These are phyloP conservation scores for Lacerta bilineata DNA, from an alignment of 2,797 vertebrate genomes.

Conservation along the genomic window DNA sequence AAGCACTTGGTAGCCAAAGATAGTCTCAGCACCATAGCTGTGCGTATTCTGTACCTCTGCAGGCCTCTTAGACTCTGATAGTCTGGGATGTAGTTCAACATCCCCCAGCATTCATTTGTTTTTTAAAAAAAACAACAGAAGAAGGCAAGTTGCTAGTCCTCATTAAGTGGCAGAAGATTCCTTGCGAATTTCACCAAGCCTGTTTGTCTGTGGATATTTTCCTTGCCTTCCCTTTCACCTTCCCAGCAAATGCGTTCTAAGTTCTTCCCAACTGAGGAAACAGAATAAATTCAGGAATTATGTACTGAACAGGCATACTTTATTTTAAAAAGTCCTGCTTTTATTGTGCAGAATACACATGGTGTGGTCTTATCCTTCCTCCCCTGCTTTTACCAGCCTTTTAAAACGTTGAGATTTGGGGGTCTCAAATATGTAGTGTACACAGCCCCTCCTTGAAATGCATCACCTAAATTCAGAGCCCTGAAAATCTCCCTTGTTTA, in stretches of 20 bases:
- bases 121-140: no score
- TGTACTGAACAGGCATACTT: neutral
- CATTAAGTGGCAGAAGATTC: neutral
- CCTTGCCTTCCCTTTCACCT: neutral
- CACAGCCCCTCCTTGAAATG: no score
- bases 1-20: slow-evolving; percentile 30
- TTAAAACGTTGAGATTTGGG: neutral
- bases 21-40: neutral
- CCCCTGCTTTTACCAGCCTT: neutral
- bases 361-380: neutral
- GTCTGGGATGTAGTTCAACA: neutral
- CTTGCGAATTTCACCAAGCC: no score
- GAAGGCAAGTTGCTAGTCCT: neutral
- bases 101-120: neutral
- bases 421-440: no score
- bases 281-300: neutral
- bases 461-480: neutral
- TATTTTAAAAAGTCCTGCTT: neutral
- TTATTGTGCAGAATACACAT: neutral
- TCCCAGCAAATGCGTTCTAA: neutral
- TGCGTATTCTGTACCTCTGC: neutral
- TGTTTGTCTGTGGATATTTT: neutral
- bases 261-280: neutral
- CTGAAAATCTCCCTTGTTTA: neutral
- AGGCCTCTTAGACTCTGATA: neutral